Conservation (phyloP, 2,797 vertebrate species). For the Lophotriccus pileatus region DNA sequence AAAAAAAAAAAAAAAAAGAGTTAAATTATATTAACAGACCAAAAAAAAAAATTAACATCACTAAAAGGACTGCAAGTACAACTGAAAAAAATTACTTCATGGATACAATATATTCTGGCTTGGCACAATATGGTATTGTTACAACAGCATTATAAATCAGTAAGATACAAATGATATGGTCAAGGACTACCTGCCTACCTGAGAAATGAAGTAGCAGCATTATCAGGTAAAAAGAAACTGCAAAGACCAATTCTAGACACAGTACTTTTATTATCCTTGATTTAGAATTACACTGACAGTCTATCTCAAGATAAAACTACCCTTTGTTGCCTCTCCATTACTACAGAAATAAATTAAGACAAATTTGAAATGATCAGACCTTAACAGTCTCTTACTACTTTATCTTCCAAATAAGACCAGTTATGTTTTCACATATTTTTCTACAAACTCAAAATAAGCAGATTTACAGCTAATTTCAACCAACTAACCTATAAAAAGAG, state of each 20-base stretch:
- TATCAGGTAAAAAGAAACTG: not conserved
- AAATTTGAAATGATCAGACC: not conserved
- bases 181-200: not conserved
- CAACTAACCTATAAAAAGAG: not conserved
- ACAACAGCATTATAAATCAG: not conserved
- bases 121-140: not conserved
- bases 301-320: not conserved
- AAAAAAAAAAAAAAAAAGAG: not conserved
- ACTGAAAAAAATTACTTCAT: not conserved
- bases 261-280: not conserved
- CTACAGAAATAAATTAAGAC: not conserved
- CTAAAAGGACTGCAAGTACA: not conserved
- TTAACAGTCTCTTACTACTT: not conserved
- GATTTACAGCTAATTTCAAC: not conserved
- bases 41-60: not conserved
- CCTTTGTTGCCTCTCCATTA: not conserved
- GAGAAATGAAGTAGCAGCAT: not conserved
- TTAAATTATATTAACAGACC: fast-evolving
- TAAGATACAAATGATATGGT: not conserved
- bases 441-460: not conserved
- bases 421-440: not conserved
- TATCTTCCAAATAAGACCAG: not conserved
- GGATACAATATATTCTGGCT: not conserved
- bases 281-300: not conserved
- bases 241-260: not conserved